Evolutionary conservation across 2,888 invertebrate species (phyloP).

Genomic region (Allolobophora icterica): DNA sequence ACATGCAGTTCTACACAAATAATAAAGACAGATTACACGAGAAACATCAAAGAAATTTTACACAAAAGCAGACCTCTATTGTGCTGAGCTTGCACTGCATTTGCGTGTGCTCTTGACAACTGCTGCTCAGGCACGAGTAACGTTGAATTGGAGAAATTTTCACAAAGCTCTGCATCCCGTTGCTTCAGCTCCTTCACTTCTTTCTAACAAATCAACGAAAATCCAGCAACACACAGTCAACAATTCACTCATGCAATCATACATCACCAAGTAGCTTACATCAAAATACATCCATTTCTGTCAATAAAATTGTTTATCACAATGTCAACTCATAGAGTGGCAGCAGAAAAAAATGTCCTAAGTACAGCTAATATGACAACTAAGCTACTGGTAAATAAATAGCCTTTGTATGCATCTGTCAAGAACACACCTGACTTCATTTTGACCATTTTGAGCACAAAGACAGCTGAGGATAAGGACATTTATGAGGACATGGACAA

Average conservation of each 20-base stretch:
- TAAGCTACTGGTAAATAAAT: neutral
- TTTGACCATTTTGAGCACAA: neutral
- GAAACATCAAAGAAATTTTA: neutral
- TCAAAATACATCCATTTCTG: neutral
- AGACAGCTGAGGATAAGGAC: neutral
- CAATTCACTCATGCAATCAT: neutral
- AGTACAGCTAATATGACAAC: neutral
- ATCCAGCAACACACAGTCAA: neutral
- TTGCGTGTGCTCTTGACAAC: neutral
- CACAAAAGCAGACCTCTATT: neutral
- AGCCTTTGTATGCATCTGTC: too few species aligned
- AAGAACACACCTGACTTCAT: neutral
- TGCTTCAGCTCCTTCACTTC: constrained; percentile 57
- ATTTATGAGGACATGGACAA: neutral
- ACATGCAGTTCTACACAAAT: neutral
- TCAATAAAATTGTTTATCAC: neutral
- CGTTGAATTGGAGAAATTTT: constrained; percentile 5
- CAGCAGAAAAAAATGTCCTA: neutral
- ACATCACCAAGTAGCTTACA: neutral
- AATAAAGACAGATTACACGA: neutral
- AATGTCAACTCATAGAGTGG: neutral
- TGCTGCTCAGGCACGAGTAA: constrained; percentile 12
- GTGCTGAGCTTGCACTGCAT: neutral
- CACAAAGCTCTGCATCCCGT: constrained; percentile 51
- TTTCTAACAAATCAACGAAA: constrained; percentile 50